A percentile compares a stretch with the other conserved stretches of the same genome.
Conservation (phyloP, 1,140 invertebrate species). For the Zophobas morio region DNA sequence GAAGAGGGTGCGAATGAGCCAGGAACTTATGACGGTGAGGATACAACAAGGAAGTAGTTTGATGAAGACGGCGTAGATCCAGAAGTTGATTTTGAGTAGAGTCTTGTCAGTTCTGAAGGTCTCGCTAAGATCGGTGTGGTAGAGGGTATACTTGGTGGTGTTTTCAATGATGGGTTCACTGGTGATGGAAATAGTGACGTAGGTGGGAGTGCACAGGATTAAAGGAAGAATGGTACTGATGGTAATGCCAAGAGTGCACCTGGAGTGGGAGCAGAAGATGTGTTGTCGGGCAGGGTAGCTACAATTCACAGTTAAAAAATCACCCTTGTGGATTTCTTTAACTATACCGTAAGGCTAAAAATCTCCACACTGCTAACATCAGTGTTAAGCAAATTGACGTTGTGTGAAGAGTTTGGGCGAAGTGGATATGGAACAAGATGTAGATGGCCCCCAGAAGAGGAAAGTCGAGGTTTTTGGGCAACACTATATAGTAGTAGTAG, state of each 20-base stretch:
- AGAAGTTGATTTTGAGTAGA: conserved; percentile 82
- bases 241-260: conserved; percentile 83
- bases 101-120: conserved; percentile 73
- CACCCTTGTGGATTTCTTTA: neutral
- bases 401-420: conserved; percentile 89
- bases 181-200: conserved; percentile 77
- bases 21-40: conserved; percentile 84
- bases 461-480: conserved; percentile 1
- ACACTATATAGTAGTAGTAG: neutral
- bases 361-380: conserved; percentile 93
- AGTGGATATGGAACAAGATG: conserved; percentile 87
- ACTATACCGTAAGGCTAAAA: conserved; percentile 81
- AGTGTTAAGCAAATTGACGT: conserved; percentile 95
- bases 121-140: conserved; percentile 75
- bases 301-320: conserved; percentile 60
- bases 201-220: conserved; percentile 85
- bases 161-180: conserved; percentile 66
- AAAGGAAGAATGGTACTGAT: conserved; percentile 81
- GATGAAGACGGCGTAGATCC: conserved; percentile 89
- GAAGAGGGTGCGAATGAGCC: conserved; percentile 83
- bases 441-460: conserved; percentile 72
- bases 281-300: conserved; percentile 75
- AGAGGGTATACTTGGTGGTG: conserved; percentile 71
- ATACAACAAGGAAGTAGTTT: conserved; percentile 89
- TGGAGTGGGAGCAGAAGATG: conserved; percentile 76